Percentiles rank a stretch among this genome's conserved stretches.
Evolutionary conservation across 2,113 vertebrate genomes (phyloP).

Genomic region (Elachura formosa): DNA sequence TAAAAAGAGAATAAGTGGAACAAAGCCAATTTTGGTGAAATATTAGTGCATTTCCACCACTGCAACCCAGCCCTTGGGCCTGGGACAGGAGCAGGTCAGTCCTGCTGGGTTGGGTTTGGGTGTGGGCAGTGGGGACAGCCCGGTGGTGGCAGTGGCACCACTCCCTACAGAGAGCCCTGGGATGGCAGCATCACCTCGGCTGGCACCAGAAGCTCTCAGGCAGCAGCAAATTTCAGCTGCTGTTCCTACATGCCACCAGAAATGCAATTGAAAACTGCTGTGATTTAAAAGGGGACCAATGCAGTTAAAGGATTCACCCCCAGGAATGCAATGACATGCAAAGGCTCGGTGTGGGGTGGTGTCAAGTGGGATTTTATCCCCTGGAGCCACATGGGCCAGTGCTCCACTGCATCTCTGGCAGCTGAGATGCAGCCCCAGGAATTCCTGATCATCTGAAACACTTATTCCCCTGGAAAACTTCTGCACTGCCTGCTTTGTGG

Average conservation of each 20-base stretch:
- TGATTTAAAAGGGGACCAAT: background rate
- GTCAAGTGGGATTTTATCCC: background rate
- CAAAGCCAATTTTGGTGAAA: background rate
- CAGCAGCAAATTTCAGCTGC: background rate
- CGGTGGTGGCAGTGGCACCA: accelerated
- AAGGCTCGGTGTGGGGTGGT: background rate
- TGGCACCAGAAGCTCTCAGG: background rate
- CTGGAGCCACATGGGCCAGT: background rate
- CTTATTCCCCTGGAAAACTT: background rate
- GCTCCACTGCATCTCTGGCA: background rate
- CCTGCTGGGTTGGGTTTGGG: background rate
- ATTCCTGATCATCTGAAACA: background rate
- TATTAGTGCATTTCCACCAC: background rate
- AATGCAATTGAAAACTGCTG: accelerated
- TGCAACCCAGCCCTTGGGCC: background rate
- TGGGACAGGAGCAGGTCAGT: background rate
- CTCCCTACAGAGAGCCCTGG: background rate
- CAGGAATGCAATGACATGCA: background rate
- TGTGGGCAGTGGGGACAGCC: background rate
- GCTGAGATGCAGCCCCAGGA: background rate
- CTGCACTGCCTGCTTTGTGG: background rate
- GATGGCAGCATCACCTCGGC: background rate
- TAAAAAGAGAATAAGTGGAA: background rate
- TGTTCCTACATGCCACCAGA: background rate
- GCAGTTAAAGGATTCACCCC: background rate